phyloP scores from a whole-genome alignment of 2,888 invertebrate genomes.

The Bombylius major region DNA sequence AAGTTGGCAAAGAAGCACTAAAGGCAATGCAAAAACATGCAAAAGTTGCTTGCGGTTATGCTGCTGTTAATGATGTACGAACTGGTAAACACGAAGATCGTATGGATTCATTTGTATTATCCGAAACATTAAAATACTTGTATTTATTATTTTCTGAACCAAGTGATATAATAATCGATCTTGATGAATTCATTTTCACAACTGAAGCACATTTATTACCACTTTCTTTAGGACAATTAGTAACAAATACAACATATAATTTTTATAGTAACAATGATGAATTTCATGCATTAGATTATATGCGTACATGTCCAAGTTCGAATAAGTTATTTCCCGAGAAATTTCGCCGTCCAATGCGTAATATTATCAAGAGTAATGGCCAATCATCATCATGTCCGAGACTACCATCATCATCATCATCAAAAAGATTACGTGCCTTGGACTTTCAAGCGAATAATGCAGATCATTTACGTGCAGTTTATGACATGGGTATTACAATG shows the following conservation, averaged over 20 bases:
- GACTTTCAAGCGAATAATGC: slow-evolving; percentile 72
- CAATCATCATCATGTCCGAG: slow-evolving; percentile 47
- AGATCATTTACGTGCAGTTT: slow-evolving; percentile 73
- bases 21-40: slow-evolving; percentile 82
- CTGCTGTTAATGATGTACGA: slow-evolving; percentile 90
- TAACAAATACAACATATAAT: slow-evolving; percentile 34
- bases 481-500: slow-evolving; percentile 91
- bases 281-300: slow-evolving; percentile 40
- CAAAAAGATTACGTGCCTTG: slow-evolving; percentile 52
- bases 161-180: slow-evolving; percentile 64
- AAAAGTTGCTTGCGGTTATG: slow-evolving; percentile 91
- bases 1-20: slow-evolving; percentile 79
- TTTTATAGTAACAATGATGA: slow-evolving; percentile 37
- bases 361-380: slow-evolving; percentile 59
- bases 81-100: slow-evolving; percentile 85
- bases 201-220: slow-evolving; percentile 95
- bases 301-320: slow-evolving; percentile 72
- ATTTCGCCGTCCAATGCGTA: slow-evolving; percentile 69
- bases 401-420: slow-evolving; percentile 41
- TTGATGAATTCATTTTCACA: slow-evolving; percentile 80
- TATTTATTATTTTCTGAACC: slow-evolving; percentile 87
- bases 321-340: slow-evolving; percentile 70
- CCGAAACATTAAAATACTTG: slow-evolving; percentile 96
- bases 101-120: slow-evolving; percentile 96
- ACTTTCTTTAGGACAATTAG: slow-evolving; percentile 58